phyloP scores from a whole-genome alignment of 2,888 invertebrate species.

The Auanema sp. region DNA sequence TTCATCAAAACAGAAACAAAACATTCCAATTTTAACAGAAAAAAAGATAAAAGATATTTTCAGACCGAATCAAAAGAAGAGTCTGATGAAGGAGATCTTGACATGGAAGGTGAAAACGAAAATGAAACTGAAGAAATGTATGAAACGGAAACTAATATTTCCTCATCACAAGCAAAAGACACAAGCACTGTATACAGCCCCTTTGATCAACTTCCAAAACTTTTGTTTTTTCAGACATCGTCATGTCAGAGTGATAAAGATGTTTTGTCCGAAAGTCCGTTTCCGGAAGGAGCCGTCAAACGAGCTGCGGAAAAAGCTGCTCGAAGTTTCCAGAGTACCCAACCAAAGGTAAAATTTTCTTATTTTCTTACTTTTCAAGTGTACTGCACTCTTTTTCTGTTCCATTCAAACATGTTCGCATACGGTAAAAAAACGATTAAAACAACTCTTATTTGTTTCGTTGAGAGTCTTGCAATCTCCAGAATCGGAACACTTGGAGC shows the following conservation, averaged over 20 bases:
- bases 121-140: constrained; percentile 37
- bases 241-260: constrained; percentile 31
- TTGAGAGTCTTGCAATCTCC: neutral
- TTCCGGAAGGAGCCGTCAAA: constrained; percentile 61
- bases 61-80: constrained; percentile 46
- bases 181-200: neutral
- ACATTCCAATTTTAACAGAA: neutral
- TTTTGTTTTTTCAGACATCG: neutral
- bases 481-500: neutral
- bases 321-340: constrained; percentile 59
- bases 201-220: too few species aligned
- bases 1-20: too few species aligned
- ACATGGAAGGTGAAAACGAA: constrained; percentile 41
- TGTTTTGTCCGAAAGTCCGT: constrained; percentile 36
- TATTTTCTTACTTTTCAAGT: too few species aligned
- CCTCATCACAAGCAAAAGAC: neutral
- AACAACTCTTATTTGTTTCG: too few species aligned
- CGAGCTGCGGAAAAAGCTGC: constrained; percentile 63
- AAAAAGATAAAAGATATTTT: constrained; percentile 11
- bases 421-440: too few species aligned
- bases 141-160: constrained; percentile 28
- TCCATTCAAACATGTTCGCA: too few species aligned
- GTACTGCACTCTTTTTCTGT: too few species aligned
- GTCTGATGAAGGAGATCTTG: constrained; percentile 42
- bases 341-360: constrained; percentile 59